A percentile compares a stretch with the other conserved stretches of the same genome.
These are phyloP conservation scores for Glaucidium brasilianum DNA, from an alignment of 2,113 vertebrate species.

Conservation along the genomic window DNA sequence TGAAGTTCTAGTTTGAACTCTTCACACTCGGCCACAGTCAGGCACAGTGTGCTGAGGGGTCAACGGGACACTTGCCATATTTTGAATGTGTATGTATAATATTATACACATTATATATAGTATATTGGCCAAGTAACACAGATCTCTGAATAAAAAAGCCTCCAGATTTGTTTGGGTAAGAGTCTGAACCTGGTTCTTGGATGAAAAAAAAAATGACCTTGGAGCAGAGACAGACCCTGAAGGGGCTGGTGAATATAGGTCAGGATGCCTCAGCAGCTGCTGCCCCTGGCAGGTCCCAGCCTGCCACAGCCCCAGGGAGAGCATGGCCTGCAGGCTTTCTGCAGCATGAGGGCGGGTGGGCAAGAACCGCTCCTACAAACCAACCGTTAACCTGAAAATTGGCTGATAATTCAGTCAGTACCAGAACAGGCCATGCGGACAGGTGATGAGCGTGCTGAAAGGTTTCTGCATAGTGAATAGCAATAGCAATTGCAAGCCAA, in stretches of 20 bases:
- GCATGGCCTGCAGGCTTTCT: not conserved
- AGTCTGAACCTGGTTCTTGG: not conserved
- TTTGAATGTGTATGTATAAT: not conserved
- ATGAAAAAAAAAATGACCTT: not conserved
- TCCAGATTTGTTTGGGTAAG: not conserved
- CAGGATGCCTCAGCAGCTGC: not conserved
- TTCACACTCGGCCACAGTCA: not conserved
- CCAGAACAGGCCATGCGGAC: not conserved
- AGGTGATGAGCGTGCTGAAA: accelerated
- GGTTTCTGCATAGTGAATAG: not conserved
- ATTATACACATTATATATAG: not conserved
- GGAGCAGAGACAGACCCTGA: not conserved
- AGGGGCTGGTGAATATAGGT: not conserved
- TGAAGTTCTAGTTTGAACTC: not conserved
- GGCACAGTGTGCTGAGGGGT: not conserved
- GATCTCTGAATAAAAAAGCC: not conserved
- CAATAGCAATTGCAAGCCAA: not conserved
- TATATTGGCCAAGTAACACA: not conserved
- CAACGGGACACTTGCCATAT: not conserved
- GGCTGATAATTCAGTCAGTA: not conserved
- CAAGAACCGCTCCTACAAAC: accelerated
- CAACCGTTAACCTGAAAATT: not conserved
- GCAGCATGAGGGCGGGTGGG: not conserved
- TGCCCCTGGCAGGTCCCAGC: not conserved
- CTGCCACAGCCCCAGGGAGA: not conserved